Percentiles rank a stretch among this genome's conserved stretches.
Conservation (phyloP, 2,797 vertebrate genomes). For the Sylvilagus floridanus region DNA sequence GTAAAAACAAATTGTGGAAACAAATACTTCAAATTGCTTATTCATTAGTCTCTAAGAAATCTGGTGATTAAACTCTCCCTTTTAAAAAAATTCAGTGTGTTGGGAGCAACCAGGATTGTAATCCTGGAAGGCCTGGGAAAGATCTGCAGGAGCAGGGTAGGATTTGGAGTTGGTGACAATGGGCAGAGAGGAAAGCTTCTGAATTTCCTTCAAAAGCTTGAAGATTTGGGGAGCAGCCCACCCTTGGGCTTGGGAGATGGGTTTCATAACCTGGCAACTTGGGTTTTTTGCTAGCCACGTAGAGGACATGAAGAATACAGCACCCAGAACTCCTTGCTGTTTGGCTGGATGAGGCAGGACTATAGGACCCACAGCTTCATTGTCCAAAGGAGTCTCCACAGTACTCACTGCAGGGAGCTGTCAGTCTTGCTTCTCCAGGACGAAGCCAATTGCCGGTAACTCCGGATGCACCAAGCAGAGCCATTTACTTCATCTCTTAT, state of each 20-base stretch:
- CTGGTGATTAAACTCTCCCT: neutral
- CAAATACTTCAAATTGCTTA: constrained; percentile 20
- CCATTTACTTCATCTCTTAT: neutral
- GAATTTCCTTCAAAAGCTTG: neutral
- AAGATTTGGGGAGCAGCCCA: neutral
- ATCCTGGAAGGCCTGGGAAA: neutral
- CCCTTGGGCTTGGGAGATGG: neutral
- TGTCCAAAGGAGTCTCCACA: neutral
- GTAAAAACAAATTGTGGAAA: constrained; percentile 41
- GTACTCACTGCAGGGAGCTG: neutral
- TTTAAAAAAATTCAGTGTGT: neutral
- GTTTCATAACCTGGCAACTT: neutral
- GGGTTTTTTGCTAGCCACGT: neutral
- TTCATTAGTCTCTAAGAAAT: neutral
- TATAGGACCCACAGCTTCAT: neutral
- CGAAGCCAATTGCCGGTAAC: neutral
- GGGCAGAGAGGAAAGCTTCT: neutral
- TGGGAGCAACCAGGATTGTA: neutral
- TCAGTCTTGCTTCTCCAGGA: neutral
- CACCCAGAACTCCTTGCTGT: neutral
- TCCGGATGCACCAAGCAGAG: neutral
- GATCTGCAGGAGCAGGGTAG: neutral
- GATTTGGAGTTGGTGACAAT: neutral
- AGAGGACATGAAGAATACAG: neutral
- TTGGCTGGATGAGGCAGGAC: neutral